Percentiles rank a stretch among this genome's conserved stretches.
These are phyloP conservation scores for Zaprionus africanus DNA, from an alignment of 1,140 invertebrate species.

Conservation along the genomic window DNA sequence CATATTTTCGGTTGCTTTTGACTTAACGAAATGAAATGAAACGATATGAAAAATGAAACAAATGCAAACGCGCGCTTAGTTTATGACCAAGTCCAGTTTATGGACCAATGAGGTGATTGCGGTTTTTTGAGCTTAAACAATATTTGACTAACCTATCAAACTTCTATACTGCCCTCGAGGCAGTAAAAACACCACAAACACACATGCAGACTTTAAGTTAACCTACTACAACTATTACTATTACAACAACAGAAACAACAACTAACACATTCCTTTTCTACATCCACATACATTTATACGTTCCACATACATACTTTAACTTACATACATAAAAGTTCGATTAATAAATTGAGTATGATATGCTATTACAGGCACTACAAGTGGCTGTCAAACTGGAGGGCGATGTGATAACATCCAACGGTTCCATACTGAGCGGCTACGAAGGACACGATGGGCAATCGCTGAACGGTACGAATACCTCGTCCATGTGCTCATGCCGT, in stretches of 20 bases:
- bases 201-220: slow-evolving; percentile 40
- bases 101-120: slow-evolving; percentile 84
- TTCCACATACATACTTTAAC: slow-evolving; percentile 2
- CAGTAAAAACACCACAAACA: slow-evolving; percentile 16
- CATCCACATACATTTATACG: neutral
- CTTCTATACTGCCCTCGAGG: slow-evolving; percentile 4
- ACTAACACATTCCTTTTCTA: slow-evolving; percentile 22
- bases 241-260: slow-evolving; percentile 15
- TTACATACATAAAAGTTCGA: slow-evolving; percentile 2
- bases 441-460: slow-evolving; percentile 85
- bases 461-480: slow-evolving; percentile 87
- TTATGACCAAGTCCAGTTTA: slow-evolving; percentile 84
- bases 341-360: slow-evolving; percentile 8
- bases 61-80: slow-evolving; percentile 80
- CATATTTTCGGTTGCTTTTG: slow-evolving; percentile 80
- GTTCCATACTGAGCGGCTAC: slow-evolving; percentile 91
- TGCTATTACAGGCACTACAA: slow-evolving; percentile 89
- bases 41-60: slow-evolving; percentile 44
- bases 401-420: slow-evolving; percentile 96
- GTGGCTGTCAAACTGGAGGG: slow-evolving; percentile 96
- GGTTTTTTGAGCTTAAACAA: slow-evolving; percentile 62
- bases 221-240: slow-evolving; percentile 4
- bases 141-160: slow-evolving; percentile 46
- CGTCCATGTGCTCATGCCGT: slow-evolving; percentile 91
- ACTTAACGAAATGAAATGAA: slow-evolving; percentile 50